These are phyloP conservation scores for Amphipyra berbera DNA, from an alignment of 2,888 invertebrate genomes.

Conservation along the genomic window DNA sequence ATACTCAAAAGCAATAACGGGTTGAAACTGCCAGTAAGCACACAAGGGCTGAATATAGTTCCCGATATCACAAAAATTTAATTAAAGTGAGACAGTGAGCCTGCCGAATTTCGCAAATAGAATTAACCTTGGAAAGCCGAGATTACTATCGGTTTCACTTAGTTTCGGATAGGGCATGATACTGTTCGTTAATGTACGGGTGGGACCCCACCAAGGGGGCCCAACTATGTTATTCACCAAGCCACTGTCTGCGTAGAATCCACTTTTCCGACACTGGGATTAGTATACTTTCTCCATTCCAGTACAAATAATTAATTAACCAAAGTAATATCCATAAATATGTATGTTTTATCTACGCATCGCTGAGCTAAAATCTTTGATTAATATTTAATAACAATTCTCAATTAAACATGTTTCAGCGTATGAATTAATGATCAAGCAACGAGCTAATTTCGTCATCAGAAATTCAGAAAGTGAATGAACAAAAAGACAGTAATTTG, in stretches of 20 bases:
- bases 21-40: too few species aligned
- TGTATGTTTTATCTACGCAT: slow-evolving; percentile 58
- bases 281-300: slow-evolving; percentile 53
- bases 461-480: slow-evolving; percentile 85
- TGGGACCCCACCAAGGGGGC: slow-evolving; percentile 39
- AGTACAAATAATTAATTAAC: slow-evolving; percentile 58
- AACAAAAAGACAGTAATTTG: slow-evolving; percentile 88
- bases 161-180: slow-evolving; percentile 46
- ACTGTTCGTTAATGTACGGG: slow-evolving; percentile 47
- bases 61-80: slow-evolving; percentile 20
- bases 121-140: slow-evolving; percentile 51
- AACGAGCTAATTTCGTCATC: slow-evolving; percentile 77
- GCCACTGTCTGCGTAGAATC: slow-evolving; percentile 49
- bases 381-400: slow-evolving; percentile 76
- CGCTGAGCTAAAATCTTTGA: slow-evolving; percentile 66
- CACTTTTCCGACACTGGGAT: slow-evolving; percentile 55
- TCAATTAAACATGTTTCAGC: slow-evolving; percentile 74
- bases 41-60: background rate
- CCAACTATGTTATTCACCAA: slow-evolving; percentile 53
- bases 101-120: slow-evolving; percentile 46
- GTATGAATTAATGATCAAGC: slow-evolving; percentile 78
- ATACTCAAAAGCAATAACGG: too few species aligned
- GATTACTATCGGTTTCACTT: slow-evolving; percentile 60
- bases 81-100: slow-evolving; percentile 26
- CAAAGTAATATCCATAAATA: slow-evolving; percentile 57